Conservation (phyloP, 2,888 invertebrate genomes). For the Lordiphosa andalusiaca region DNA sequence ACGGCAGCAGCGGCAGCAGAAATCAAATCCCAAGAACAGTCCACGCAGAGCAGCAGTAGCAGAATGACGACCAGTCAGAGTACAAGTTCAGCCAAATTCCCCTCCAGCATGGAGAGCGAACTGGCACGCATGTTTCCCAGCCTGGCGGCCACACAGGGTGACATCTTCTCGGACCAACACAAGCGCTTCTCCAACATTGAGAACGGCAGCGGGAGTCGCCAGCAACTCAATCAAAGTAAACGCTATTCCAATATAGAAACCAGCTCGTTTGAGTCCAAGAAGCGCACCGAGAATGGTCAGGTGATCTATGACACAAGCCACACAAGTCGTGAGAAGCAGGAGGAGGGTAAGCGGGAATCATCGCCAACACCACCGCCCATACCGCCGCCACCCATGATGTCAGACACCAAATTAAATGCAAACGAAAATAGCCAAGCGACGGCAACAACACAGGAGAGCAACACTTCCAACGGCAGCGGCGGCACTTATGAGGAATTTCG, state of each 20-base stretch:
- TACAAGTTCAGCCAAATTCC: conserved; percentile 35
- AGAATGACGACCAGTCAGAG: conserved; percentile 21
- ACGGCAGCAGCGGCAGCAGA: conserved; percentile 48
- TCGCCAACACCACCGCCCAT: conserved; percentile 46
- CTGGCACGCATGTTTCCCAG: conserved; percentile 74
- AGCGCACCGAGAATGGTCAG: conserved; percentile 78
- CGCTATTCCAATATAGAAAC: conserved; percentile 80
- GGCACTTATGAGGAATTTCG: conserved; percentile 78
- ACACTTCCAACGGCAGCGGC: conserved; percentile 24
- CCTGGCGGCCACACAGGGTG: conserved; percentile 39
- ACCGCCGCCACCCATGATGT: conserved; percentile 75
- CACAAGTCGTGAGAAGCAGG: conserved; percentile 62
- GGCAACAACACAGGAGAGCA: conserved; percentile 35
- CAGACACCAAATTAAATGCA: conserved; percentile 79
- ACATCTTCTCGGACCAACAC: conserved; percentile 71
- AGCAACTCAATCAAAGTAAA: conserved; percentile 54
- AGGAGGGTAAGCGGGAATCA: conserved; percentile 49
- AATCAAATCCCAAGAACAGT: conserved; percentile 70
- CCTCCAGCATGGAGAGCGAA: conserved; percentile 63
- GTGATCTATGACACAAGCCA: conserved; percentile 76
- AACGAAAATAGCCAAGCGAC: conserved; percentile 34
- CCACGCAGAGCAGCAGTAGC: conserved; percentile 30
- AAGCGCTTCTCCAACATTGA: conserved; percentile 78
- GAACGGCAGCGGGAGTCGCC: background rate
- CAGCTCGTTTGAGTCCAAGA: conserved; percentile 72